Evolutionary conservation across 2,888 invertebrate genomes (phyloP), one percentile per base, ranked within the genome.

Genomic region (Falcaria lacertinaria): DNA sequence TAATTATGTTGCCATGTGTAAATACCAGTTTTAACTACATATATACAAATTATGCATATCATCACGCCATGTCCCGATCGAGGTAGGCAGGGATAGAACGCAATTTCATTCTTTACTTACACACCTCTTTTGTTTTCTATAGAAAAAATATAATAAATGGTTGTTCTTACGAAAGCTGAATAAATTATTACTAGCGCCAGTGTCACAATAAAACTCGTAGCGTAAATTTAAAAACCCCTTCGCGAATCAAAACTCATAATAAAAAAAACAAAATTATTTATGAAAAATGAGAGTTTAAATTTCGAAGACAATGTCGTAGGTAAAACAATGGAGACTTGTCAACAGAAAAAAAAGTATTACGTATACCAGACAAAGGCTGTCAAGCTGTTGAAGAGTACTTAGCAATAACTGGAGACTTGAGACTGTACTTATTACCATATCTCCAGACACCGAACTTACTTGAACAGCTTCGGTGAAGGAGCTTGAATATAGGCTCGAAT

Each of bases 341-440:
- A 36, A 14, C 35, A 11, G 2, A 15, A 16, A 11, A 15, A 25
- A 22, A 22, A 37, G 39, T 44, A 38, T 43, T 39, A 17, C 25
- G 42, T 43, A 34, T 37, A 17, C 39, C 42, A 50, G 45, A 48
- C 49, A 47, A 41, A 28, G 28, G 11, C 11, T 28, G 28, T 7
- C 28, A 28, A 28, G 28, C 28, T 53, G 56, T 51, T 48, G 53
- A 52, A 60, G 60, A 48, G 52, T 49, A 38, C 55, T 44, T 48
- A 47, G 44, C 33, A 43, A 44, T 43, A 50, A 48, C 45, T 48
- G 42, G 41, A 15, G 36, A 22, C 37, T 22, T 37, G 22, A 37
- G 48, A 32, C 34, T 47, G 42, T 40, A 15, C 50, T 54, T 52
- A 66, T 66, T 64, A 57, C 48, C 68, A 66, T 66, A 63, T 61